Percentiles rank a stretch among this genome's conserved stretches.
Conservation (phyloP, 2,113 vertebrate genomes). For the Phylloscopus trochiloides region DNA sequence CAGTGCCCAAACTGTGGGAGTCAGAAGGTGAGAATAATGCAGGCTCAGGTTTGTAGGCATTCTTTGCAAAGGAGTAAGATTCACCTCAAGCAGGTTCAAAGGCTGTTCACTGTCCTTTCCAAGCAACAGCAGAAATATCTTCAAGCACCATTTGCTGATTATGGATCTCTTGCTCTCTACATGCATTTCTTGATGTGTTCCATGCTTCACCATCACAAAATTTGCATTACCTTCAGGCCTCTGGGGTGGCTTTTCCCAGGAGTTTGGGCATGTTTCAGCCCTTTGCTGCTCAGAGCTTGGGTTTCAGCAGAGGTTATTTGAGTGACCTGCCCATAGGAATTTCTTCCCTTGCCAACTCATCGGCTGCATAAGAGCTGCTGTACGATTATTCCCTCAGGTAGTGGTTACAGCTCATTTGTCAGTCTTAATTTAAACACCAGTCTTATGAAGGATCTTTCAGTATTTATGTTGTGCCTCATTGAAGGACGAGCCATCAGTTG, state of each 20-base stretch:
- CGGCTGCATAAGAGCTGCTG: accelerated
- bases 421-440: neutral
- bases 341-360: neutral
- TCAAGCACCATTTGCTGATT: neutral
- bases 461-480: neutral
- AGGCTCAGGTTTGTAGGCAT: neutral
- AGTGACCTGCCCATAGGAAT: neutral
- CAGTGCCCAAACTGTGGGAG: accelerated
- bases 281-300: neutral
- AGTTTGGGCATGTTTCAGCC: neutral
- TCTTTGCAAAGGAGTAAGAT: neutral
- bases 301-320: neutral
- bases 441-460: neutral
- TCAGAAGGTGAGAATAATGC: neutral
- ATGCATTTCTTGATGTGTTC: accelerated
- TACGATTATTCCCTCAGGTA: neutral
- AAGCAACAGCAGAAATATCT: neutral
- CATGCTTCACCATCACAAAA: neutral
- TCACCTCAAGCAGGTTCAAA: neutral
- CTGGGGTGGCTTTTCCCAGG: neutral
- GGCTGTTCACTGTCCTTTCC: neutral
- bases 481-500: neutral
- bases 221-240: neutral
- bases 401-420: neutral
- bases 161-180: neutral